Evolutionary conservation across 37 sponge, comb jelly and placozoan species (phyloP), one percentile per base, ranked within the genome.

Genomic region (Tethya wilhelma): DNA sequence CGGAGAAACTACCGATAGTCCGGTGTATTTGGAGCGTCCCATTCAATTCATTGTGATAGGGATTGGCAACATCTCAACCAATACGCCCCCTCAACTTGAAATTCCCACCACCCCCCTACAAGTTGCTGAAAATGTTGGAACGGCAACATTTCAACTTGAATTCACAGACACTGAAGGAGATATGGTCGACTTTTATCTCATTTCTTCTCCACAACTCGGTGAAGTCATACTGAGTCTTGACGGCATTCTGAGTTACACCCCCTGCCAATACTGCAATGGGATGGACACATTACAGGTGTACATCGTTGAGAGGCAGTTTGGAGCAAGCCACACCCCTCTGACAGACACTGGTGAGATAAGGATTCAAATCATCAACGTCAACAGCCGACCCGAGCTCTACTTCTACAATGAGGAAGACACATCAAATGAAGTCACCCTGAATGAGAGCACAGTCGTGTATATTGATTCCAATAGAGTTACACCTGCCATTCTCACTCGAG

Each of bases 221-320:
- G 73, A 55, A n/a, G 92, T 69, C 40, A 72, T 70, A 28, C 56
- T 95, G 42, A 81, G 70, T 2, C 14, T 39, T 7, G 59, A 41
- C 28, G 95, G 95, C 0, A 44, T 59, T 9, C 67, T 95, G 33
- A 76, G 79, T 31, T 95, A 88, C 68, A 42, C 41, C 14, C 95
- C 95, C 23, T 95, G 95, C 46, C 65, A 30, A 38, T 59, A 91
- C 64, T 95, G 95, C 67, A 84, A 43, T 26, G 95, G 95, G 4
- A 37, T 64, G 0, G 95, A 95, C 11, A 43, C 23, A 2, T 26
- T 95, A 0, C 34, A 39, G 1, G 49, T 95, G 0, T 65, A 58
- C 17, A 75, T 94, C 4, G 23, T 74, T 5, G 95, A 94, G 57
- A 34, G 62, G 7, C 80, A 78, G 1, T 75, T 83, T 55, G 88